Evolutionary conservation across 2,797 vertebrate species (phyloP).

Genomic region (Cuculus canorus): DNA sequence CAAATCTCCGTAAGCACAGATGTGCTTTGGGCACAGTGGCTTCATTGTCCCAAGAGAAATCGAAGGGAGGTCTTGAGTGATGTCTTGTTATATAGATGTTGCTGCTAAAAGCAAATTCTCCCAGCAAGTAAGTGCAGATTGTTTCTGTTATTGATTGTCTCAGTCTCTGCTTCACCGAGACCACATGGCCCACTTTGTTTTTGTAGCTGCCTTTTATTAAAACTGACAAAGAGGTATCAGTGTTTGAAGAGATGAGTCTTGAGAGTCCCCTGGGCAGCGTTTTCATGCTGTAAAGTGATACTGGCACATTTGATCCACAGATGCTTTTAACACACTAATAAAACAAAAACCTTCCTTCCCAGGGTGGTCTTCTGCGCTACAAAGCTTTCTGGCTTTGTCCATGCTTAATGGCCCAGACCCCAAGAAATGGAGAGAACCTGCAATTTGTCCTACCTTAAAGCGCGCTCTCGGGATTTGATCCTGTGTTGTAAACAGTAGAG

Average conservation of each 20-base stretch:
- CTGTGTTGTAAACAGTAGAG: not conserved
- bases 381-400: not conserved
- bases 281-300: constrained; percentile 60
- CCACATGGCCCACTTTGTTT: constrained; percentile 63
- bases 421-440: not conserved
- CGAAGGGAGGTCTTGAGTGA: constrained; percentile 21
- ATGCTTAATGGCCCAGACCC: not conserved
- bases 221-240: constrained; percentile 64
- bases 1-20: constrained; percentile 10
- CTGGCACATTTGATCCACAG: constrained; percentile 55
- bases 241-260: constrained; percentile 48
- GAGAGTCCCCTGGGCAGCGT: constrained; percentile 28
- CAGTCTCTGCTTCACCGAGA: constrained; percentile 48
- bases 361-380: constrained; percentile 20
- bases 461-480: not conserved
- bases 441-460: not conserved
- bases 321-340: constrained; percentile 63
- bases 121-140: constrained; percentile 38
- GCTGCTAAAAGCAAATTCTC: constrained; percentile 56
- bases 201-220: constrained; percentile 69
- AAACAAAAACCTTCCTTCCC: constrained; percentile 52
- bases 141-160: constrained; percentile 56
- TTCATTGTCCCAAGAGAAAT: constrained; percentile 54
- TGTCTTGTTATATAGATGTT: constrained; percentile 43
- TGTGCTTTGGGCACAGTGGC: constrained; percentile 42